Percentiles rank a stretch among this genome's conserved stretches.
Evolutionary conservation across 2,888 invertebrate species (phyloP).

Genomic region (Apamea anceps): DNA sequence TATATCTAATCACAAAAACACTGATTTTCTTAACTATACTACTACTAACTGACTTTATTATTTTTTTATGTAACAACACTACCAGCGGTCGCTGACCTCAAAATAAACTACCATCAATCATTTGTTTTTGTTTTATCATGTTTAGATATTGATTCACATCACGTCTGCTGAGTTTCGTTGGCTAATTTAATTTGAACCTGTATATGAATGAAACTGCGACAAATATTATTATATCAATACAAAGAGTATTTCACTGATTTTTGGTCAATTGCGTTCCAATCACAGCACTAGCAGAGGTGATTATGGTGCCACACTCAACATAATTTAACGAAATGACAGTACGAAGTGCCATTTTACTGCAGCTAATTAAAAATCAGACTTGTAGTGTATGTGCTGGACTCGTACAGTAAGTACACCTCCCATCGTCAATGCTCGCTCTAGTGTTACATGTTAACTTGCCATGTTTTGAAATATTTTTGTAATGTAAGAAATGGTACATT

Average conservation of each 20-base stretch:
- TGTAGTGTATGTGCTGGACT: conserved; percentile 24
- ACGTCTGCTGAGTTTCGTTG: not conserved
- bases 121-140: not conserved
- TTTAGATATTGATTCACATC: not conserved
- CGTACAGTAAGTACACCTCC: conserved; percentile 31
- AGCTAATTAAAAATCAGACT: not conserved
- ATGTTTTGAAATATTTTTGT: conserved; percentile 73
- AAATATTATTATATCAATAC: not conserved
- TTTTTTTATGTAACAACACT: not conserved
- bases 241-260: not conserved
- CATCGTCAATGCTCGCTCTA: conserved; percentile 38
- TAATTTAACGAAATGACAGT: not conserved
- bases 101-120: not conserved
- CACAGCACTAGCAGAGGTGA: not conserved
- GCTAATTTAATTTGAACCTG: not conserved
- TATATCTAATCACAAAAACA: not conserved
- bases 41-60: too few species aligned
- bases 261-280: not conserved
- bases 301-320: not conserved
- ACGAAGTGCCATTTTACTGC: not conserved
- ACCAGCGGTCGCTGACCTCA: not conserved
- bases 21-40: not conserved
- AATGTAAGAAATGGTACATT: conserved; percentile 72
- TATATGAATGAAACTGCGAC: not conserved
- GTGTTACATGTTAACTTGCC: conserved; percentile 73